Base-by-base conservation (phyloP, 2,797 vertebrate genomes). In the Cheirogaleus major region DNA sequence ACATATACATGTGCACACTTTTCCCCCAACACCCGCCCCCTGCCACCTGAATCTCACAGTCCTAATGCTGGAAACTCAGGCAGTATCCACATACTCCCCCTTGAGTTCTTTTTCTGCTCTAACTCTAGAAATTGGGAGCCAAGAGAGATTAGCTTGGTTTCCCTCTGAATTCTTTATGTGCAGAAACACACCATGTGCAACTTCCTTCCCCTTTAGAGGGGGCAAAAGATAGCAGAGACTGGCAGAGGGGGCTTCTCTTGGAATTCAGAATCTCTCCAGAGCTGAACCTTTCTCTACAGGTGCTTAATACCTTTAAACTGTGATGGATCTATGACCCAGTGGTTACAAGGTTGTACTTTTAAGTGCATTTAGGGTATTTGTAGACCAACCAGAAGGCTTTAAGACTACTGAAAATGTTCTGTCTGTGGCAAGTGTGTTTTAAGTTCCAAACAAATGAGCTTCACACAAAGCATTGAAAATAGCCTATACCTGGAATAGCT, bases 21-120 rank as follows among this genome's bases (percentile, higher is more conserved):
- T 59, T 7, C 12, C 61, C 61, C 61, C 14, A 15, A 1, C 5
- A 12, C 8, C 32, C 5, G n/a, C 15, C 3, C 23, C 7, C 1
- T 18, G 27, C 65, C 67, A 5, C 23, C 35, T 8, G 4, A 23
- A 20, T 45, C 32, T 65, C 67, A 15, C 12, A 63, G 59, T 18
- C 23, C 32, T 55, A 35, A 15, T 25, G 10, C 4, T 81, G 35
- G 32, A 32, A 17, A 48, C 32, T 5, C 2, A 73, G 35, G 14
- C 23, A 76, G 22, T 50, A 11, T 43, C 50, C 10, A 20, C 4
- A 4, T 6, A 9, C 7, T 89, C 11, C 3, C n/a, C 15, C 41
- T 25, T 67, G 70, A 45, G 10, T 27, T 79, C 12, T 20, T 80
- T 48, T 55, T 35, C 30, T 52, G 3, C 9, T 27, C 10, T 65